Evolutionary conservation across 2,797 vertebrate species (phyloP).

Genomic region (Gymnothorax javanicus): DNA sequence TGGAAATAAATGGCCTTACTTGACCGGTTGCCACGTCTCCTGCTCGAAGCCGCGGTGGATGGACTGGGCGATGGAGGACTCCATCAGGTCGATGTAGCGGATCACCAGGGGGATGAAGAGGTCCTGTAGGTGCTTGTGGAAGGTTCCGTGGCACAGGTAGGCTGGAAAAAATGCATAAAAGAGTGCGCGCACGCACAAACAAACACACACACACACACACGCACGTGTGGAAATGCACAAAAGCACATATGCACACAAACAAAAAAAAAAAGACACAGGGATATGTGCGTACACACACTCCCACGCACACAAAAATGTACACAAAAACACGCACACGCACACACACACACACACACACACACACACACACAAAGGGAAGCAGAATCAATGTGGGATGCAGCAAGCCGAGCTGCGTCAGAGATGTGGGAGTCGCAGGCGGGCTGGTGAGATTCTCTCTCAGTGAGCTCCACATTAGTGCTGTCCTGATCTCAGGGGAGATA

Average conservation of each 20-base stretch:
- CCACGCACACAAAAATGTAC: no score
- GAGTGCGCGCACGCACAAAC: neutral
- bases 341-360: no score
- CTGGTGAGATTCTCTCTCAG: neutral
- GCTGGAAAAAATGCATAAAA: conserved; percentile 68
- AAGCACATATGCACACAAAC: neutral
- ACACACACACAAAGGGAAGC: neutral
- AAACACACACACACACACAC: neutral
- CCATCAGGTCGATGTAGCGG: conserved; percentile 98
- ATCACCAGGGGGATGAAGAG: conserved; percentile 90
- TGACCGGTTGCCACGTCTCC: conserved; percentile 96
- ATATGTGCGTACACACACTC: no score
- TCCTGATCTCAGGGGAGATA: conserved; percentile 10
- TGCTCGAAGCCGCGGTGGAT: conserved; percentile 95
- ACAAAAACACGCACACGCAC: no score
- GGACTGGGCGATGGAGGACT: conserved; percentile 96
- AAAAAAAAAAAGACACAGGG: neutral
- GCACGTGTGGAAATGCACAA: no score
- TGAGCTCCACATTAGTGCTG: neutral
- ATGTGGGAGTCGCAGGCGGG: conserved; percentile 9
- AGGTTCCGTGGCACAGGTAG: conserved; percentile 89
- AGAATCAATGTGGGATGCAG: conserved; percentile 8
- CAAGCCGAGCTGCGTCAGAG: neutral
- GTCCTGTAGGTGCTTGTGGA: conserved; percentile 96
- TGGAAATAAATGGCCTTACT: conserved; percentile 74